These are phyloP conservation scores for Upupa epops DNA, from an alignment of 2,113 vertebrate species.

Conservation along the genomic window DNA sequence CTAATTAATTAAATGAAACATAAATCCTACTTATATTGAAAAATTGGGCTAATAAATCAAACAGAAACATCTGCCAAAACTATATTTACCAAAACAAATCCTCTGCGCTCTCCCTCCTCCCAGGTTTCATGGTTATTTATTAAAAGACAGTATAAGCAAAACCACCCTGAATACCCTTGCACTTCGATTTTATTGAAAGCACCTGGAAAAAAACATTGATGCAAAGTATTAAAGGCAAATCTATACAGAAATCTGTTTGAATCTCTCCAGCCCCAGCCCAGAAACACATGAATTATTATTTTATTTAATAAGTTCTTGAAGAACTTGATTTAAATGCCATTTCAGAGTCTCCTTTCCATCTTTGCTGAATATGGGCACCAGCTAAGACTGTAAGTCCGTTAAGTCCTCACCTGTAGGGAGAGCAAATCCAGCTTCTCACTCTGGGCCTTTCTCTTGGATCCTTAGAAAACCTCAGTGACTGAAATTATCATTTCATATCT, in stretches of 20 bases:
- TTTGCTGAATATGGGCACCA: neutral
- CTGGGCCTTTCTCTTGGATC: neutral
- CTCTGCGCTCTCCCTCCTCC: neutral
- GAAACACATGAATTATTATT: neutral
- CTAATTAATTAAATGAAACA: neutral
- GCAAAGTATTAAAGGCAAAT: neutral
- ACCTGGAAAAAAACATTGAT: neutral
- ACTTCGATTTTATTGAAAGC: neutral
- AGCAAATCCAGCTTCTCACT: neutral
- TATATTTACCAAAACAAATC: neutral
- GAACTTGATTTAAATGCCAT: neutral
- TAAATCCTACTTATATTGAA: neutral
- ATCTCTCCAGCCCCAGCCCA: neutral
- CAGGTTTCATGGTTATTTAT: neutral
- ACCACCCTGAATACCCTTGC: neutral
- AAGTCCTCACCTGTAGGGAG: neutral
- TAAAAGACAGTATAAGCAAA: neutral
- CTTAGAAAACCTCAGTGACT: neutral
- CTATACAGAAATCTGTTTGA: neutral
- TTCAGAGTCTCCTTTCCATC: neutral
- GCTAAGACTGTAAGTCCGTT: neutral
- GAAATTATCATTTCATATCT: neutral
- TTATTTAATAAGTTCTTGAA: neutral
- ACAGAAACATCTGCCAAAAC: neutral
- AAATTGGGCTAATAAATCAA: neutral